These are phyloP conservation scores for Thaleichthys pacificus DNA, from an alignment of 2,797 vertebrate genomes.

Conservation along the genomic window DNA sequence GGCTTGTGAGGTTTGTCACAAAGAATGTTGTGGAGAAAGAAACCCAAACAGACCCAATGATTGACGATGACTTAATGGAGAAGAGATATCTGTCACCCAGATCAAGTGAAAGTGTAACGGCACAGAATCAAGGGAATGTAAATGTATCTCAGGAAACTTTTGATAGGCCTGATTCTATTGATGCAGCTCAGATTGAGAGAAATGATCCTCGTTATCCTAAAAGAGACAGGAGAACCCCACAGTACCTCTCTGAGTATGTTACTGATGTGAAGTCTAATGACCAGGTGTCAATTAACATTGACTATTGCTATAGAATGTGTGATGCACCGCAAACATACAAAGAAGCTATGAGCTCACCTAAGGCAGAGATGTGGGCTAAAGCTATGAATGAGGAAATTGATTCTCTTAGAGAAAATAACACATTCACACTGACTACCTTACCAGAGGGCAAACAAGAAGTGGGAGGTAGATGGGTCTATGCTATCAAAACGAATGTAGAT, in stretches of 20 bases:
- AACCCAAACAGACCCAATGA: constrained; percentile 33
- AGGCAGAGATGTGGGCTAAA: background rate
- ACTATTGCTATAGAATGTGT: background rate
- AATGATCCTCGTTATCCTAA: background rate
- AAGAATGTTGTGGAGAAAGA: constrained; percentile 27
- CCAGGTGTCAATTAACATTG: background rate
- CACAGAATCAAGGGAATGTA: no score
- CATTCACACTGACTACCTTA: constrained; percentile 17
- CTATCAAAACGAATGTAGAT: constrained; percentile 21
- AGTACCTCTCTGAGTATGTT: background rate
- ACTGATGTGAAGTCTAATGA: background rate
- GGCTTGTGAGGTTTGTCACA: constrained; percentile 6
- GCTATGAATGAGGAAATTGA: constrained; percentile 12
- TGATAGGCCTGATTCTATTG: no score
- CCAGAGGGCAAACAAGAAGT: background rate
- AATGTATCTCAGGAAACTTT: no score
- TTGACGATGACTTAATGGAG: constrained; percentile 9
- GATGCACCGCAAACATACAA: background rate
- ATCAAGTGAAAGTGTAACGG: no score
- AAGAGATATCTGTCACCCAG: constrained; percentile 1
- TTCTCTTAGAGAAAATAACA: constrained; percentile 22
- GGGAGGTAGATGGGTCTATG: constrained; percentile 23
- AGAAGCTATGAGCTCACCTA: background rate
- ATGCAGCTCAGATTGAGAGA: no score
- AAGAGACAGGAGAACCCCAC: background rate